Evolutionary conservation across 2,888 invertebrate genomes (phyloP), one percentile per base, ranked within the genome.

Genomic region (Blastobasis lacticolella): DNA sequence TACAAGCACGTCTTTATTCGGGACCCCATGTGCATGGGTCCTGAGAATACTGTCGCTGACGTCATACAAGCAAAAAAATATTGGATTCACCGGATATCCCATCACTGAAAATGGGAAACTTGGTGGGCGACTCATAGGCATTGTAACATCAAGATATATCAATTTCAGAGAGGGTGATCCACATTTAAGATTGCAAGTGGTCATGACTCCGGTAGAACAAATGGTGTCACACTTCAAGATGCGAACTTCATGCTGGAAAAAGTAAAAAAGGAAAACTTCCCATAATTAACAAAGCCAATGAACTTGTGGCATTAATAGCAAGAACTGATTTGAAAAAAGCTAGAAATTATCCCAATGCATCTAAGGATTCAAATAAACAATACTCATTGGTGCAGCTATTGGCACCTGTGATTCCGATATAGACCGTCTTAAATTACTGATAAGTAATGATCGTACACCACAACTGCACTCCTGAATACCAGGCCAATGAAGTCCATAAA

Each of bases 1-100:
- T 99, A 99, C 83, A 98, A 99, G 78, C 99, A 99, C 80, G 99
- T 99, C 6, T 99, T 99, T 74, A 99, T 99, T 67, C 91, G 96
- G 57, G 97, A 98, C 79, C 99, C 99, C 0, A 94, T 98, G 8
- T 98, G 98, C 48, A 91, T 99, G 85, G 94, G 95, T n/a, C 97
- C 97, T 0, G 87, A 90, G 9, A 92, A 97, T 71, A 96, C 94
- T 2, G 97, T 97, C 0, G 91, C 92, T 46, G 98, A 99, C 86
- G 97, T 99, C 4, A 85, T 97, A 50, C 92, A 92, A 59, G 94
- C 98, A 0, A 98, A 99, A 76, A 23, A 23, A 94, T 63, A 91
- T 92, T 74, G 98, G 98, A 41, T 99, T 98, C 75, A 96, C 95
- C 60, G 99, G 99, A 36, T 95, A 99, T 69, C 99, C 99, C 0